Evolutionary conservation across 2,888 invertebrate genomes (phyloP).

Genomic region (Augiades crinisus): DNA sequence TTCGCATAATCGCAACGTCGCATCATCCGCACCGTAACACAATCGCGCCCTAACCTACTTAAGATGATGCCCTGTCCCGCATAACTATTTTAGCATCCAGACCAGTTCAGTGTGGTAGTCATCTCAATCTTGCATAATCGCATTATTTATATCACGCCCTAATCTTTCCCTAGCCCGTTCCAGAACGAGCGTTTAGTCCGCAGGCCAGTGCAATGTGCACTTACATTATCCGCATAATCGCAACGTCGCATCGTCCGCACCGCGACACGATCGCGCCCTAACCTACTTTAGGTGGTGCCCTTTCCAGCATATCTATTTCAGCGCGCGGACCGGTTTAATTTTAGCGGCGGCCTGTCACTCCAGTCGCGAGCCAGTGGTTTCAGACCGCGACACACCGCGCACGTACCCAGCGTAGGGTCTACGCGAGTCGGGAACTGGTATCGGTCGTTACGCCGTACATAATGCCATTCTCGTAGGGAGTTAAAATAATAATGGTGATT

Average conservation of each 20-base stretch:
- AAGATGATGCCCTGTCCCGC: constrained; percentile 15
- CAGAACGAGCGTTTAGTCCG: too few relatives aligned
- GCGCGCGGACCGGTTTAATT: constrained; percentile 24
- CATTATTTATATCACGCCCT: not conserved
- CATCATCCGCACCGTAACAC: not conserved
- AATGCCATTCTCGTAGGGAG: too few relatives aligned
- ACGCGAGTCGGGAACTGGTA: not conserved
- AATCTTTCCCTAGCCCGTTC: too few relatives aligned
- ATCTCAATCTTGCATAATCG: not conserved
- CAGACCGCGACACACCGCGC: constrained; percentile 26
- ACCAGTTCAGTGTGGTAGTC: constrained; percentile 7
- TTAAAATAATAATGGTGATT: too few relatives aligned
- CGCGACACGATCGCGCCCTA: constrained; percentile 19
- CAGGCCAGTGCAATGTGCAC: too few relatives aligned
- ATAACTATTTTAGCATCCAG: constrained; percentile 14
- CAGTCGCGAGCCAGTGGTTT: constrained; percentile 23
- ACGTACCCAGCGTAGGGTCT: constrained; percentile 14
- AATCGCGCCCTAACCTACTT: constrained; percentile 12
- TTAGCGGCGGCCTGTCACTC: constrained; percentile 24
- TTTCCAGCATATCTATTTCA: constrained; percentile 27
- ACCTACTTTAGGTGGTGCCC: constrained; percentile 18
- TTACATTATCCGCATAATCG: not conserved
- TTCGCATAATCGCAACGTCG: too few relatives aligned
- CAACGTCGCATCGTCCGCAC: not conserved
- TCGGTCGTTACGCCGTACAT: too few relatives aligned